These are phyloP conservation scores for Amiota mariae DNA, from an alignment of 2,888 invertebrate species.

Conservation along the genomic window DNA sequence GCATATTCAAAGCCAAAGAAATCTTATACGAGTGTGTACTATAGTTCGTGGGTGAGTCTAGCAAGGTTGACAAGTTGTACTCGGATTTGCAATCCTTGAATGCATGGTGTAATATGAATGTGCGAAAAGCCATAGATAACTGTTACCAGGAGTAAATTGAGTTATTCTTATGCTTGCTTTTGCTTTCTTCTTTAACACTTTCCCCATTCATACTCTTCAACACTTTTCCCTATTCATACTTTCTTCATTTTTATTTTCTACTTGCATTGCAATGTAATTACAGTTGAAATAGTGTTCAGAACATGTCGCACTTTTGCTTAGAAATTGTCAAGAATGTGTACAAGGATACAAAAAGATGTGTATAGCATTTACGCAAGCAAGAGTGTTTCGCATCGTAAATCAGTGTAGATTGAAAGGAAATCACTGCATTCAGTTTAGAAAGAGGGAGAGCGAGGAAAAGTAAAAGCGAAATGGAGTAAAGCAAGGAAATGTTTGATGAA, in stretches of 20 bases:
- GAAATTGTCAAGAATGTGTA: not conserved
- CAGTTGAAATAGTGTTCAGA: constrained; percentile 10
- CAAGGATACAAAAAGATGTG: constrained; percentile 1
- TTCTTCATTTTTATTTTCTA: not conserved
- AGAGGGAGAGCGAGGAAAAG: no score
- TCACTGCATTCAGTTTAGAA: not conserved
- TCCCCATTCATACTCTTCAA: no score
- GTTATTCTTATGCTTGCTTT: constrained; percentile 54
- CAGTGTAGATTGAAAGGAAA: constrained; percentile 11
- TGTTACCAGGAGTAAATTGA: constrained; percentile 54
- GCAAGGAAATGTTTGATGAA: not conserved
- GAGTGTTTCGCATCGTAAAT: constrained; percentile 18
- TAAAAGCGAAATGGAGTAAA: not conserved
- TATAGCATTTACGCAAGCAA: constrained; percentile 17
- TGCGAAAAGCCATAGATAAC: constrained; percentile 33
- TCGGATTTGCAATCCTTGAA: no score
- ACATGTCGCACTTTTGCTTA: not conserved
- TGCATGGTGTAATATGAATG: not conserved
- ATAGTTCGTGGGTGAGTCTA: no score
- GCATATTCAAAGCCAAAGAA: no score
- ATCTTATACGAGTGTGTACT: no score
- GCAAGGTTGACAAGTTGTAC: no score
- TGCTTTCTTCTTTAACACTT: constrained; percentile 31
- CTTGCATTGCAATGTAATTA: constrained; percentile 35
- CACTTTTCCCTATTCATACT: no score